Base-by-base conservation (phyloP, 1,140 invertebrate species). In the Holcopasites calliopsidis region DNA sequence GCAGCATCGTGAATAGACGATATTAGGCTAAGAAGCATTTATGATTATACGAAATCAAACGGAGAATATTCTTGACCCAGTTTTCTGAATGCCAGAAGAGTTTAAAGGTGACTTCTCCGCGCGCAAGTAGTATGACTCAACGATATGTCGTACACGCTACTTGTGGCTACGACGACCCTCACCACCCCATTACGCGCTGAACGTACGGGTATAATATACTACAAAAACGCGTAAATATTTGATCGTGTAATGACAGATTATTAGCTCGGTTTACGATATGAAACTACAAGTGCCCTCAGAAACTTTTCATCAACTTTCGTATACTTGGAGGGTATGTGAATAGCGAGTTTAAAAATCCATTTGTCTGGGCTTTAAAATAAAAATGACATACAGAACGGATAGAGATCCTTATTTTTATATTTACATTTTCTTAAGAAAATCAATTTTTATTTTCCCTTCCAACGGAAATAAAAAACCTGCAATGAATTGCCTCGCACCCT, bases 71-170 rank as follows among this genome's bases (percentile, higher is more conserved):
- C 76, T 58, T 77, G 76, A 74, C 76, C 70, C 18, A 2, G 23
- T 68, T 77, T 11, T 5, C n/a, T 44, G 21, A 18, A 21, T 0
- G 21, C 31, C 16, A 4, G 7, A 52, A 23, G 31, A 35, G 31
- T 62, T 18, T 62, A 11, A 40, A n/a, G 57, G 54, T 35, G 47
- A 52, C 33, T 28, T 62, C 60, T 55, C 47, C 28, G 38, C 49
- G 35, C 0, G 1, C 33, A 52, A 76, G 66, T 76, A 44, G 74
- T 76, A 62, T 76, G 66, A 71, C 66, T 76, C 66, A 47, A 71
- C 68, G n/a, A 40, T 54, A 3, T 6, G 66, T 47, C 66, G 4
- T 44, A 71, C 54, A 31, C 61, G 13, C n/a, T 16, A 4, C 33
- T 18, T 35, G 13, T 26, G 40, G 49, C 18, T 57, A 65, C 35